Percentiles rank a stretch among this genome's conserved stretches.
phyloP scores from a whole-genome alignment of 2,797 vertebrate species.

The Pseudochaenichthys georgianus region DNA sequence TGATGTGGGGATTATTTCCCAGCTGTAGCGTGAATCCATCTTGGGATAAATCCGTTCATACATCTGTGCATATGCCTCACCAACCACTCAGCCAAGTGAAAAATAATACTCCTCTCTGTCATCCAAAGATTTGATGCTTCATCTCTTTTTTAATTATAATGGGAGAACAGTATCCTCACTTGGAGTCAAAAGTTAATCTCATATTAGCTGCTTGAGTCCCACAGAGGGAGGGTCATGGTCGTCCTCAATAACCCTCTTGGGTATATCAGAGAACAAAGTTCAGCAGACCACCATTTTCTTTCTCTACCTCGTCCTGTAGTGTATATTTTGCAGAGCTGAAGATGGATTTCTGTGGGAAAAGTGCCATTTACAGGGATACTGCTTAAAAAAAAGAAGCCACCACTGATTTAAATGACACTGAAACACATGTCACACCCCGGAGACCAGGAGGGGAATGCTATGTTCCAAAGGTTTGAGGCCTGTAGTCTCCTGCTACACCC shows the following conservation, averaged over 20 bases:
- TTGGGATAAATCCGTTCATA: constrained; percentile 24
- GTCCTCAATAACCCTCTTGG: constrained; percentile 1
- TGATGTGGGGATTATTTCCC: constrained; percentile 29
- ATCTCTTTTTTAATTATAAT: constrained; percentile 27
- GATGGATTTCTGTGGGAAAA: constrained; percentile 28
- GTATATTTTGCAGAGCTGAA: constrained; percentile 11
- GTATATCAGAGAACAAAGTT: constrained; percentile 24
- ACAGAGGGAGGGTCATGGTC: not conserved
- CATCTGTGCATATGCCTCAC: constrained; percentile 48
- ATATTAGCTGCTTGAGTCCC: constrained; percentile 20
- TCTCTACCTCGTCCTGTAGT: constrained; percentile 12
- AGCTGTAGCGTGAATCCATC: constrained; percentile 34
- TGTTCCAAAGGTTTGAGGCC: constrained; percentile 10
- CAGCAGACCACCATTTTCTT: constrained; percentile 20
- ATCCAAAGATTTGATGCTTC: constrained; percentile 28
- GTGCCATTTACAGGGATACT: constrained; percentile 37
- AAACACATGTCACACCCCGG: constrained; percentile 15
- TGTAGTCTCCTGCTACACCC: constrained; percentile 22
- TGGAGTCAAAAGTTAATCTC: constrained; percentile 31
- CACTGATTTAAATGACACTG: constrained; percentile 21
- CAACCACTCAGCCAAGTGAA: constrained; percentile 37
- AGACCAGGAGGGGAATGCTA: constrained; percentile 7
- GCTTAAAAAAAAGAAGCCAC: constrained; percentile 17
- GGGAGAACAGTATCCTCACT: constrained; percentile 24
- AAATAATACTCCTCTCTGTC: constrained; percentile 28